Evolutionary conservation across 2,797 vertebrate species (phyloP), one percentile per base, ranked within the genome.

Genomic region (Neoniphon sammara): DNA sequence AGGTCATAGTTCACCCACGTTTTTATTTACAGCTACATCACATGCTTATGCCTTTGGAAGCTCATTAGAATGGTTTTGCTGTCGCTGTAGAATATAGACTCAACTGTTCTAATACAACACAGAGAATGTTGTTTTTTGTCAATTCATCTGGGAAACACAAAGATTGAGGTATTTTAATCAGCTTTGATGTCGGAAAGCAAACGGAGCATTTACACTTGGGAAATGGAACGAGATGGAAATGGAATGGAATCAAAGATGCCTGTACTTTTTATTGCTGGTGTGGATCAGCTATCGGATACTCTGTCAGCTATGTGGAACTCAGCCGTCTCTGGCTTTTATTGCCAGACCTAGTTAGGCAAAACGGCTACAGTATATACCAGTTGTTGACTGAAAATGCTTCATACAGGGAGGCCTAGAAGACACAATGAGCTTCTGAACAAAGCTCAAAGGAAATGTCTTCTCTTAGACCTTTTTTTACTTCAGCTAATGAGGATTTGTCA

Each of bases 401-500:
- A 66, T 47, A 44, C 67, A 69, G 58, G 64, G 23, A 11, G 27
- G 21, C 49, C 11, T 46, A 52, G 21, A 54, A 62, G 30, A 11
- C 5, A 66, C 78, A 70, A 59, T 42, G 27, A 66, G 64, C 50
- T 65, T 73, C 53, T 75, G 68, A 86, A 65, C 55, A 17, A 31
- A 46, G 70, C 81, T 83, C 60, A 56, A 55, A 75, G 70, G 67
- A 78, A 81, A 72, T 64, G 62, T 76, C 82, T 88, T 66, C 66
- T 77, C 65, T 76, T 55, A 61, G 76, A 77, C 75, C 52, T 83
- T 85, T 85, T 69, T 27, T 27, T 17, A 80, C 57, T 78, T 82
- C 71, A 56, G 56, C 79, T 88, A 78, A 85, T 82, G 52, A 75
- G 84, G 82, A 91, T 86, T 87, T 86, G 64, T 80, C 85, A 87